Base-by-base conservation (phyloP, 1,140 invertebrate genomes). In the Eumeta japonica region DNA sequence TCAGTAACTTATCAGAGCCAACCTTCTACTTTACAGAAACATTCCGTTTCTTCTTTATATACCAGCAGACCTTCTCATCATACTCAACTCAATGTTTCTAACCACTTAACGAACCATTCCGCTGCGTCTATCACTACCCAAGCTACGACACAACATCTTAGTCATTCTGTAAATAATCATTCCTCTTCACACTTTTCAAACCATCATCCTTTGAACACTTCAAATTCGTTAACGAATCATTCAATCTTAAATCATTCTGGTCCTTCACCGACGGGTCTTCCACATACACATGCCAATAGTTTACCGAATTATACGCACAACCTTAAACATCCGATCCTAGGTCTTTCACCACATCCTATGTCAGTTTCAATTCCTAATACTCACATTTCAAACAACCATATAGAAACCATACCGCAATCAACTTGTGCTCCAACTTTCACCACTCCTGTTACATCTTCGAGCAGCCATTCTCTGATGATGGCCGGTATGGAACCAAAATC, bases 1-100 rank as follows among this genome's bases (percentile, higher is more conserved):
- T 47, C 65, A 37, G 60, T 73, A 43, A 50, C 63, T 36, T 73
- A 63, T 50, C 65, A 65, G 46, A 65, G 54, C 58, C 68, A 73
- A 45, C 5, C 7, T 10, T 47, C 64, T 52, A 68, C 62, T 62
- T 59, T 73, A 55, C 65, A 65, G 44, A 73, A 73, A 63, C 65
- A 71, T 68, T 66, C 66, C 61, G 58, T 57, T 51, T 57, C 55
- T 41, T 45, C 63, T 38, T 51, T 50, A 19, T 71, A 63, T 40
- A 45, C 53, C 45, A 63, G 49, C 43, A 51, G 68, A 43, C 61
- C 65, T 17, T 50, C 62, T 11, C 64, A 71, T 46, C 58, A 67
- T 20, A 52, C 65, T n/a, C 58, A 62, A 10, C 71, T 71, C 46
- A 67, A 62, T 37, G 65, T 71, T 20, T 40, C 64, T 1, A 71